Conservation (phyloP, 2,888 invertebrate genomes). For the Hedychridium roseum region DNA sequence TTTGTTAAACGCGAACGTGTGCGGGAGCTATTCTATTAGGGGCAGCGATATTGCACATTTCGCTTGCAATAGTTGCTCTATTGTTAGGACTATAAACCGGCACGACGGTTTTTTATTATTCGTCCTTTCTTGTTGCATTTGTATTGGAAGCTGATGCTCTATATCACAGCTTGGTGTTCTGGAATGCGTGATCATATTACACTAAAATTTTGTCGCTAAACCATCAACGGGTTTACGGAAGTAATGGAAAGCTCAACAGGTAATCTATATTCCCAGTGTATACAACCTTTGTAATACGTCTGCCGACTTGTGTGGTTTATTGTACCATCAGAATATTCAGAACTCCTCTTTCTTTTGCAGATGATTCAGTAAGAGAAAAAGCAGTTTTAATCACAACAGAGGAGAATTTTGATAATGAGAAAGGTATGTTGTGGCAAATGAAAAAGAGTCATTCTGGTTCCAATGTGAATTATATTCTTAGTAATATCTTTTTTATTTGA, state of each 20-base stretch:
- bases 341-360: constrained; percentile 6
- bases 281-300: background rate
- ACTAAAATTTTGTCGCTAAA: background rate
- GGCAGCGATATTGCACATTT: too few relatives aligned
- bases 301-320: background rate
- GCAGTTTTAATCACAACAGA: constrained; percentile 19
- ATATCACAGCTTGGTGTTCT: background rate
- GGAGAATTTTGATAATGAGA: constrained; percentile 18
- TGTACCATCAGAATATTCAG: background rate
- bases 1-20: constrained; percentile 45
- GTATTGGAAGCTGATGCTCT: background rate
- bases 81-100: constrained; percentile 21
- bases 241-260: too few relatives aligned
- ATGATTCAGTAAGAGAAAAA: constrained; percentile 7
- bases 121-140: background rate
- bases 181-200: constrained; percentile 15
- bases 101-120: background rate
- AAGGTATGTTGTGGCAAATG: constrained; percentile 14
- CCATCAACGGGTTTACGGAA: too few relatives aligned
- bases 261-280: background rate
- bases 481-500: constrained; percentile 10
- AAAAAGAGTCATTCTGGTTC: background rate
- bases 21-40: constrained; percentile 49
- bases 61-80: too few relatives aligned
- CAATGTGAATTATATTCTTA: background rate